These are phyloP conservation scores for Heterotis niloticus DNA, from an alignment of 2,113 vertebrate species.

Conservation along the genomic window DNA sequence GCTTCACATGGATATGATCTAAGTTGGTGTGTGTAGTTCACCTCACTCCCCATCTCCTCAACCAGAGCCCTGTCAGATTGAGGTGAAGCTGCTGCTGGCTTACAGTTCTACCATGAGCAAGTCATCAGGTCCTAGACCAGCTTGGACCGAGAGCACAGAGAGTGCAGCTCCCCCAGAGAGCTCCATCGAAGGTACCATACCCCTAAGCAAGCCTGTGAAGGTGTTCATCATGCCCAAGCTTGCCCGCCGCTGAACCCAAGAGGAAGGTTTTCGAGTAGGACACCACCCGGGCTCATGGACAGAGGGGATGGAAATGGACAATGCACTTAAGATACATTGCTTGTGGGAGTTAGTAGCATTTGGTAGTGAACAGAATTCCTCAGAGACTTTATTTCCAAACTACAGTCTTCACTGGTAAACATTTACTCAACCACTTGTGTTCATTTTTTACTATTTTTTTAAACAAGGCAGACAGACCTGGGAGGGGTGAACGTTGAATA, in stretches of 20 bases:
- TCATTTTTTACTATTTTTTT: not conserved
- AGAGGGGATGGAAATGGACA: not conserved
- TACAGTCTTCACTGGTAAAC: not conserved
- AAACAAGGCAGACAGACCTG: not conserved
- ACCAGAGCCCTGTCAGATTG: slow-evolving; percentile 89
- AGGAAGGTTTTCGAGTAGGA: not conserved
- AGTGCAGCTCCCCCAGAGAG: slow-evolving; percentile 61
- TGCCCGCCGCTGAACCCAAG: slow-evolving; percentile 68
- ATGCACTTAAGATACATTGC: too few relatives aligned
- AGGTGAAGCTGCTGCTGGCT: slow-evolving; percentile 85
- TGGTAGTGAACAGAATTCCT: not conserved
- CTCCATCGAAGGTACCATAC: slow-evolving; percentile 84
- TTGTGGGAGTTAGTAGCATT: not conserved
- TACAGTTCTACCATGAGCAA: slow-evolving; percentile 76
- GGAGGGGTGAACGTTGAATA: not conserved
- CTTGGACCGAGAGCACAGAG: slow-evolving; percentile 75
- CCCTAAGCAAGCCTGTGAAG: slow-evolving; percentile 89
- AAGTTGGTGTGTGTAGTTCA: too few relatives aligned
- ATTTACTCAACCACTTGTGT: not conserved
- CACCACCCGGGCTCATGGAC: too few relatives aligned
- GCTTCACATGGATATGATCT: too few relatives aligned
- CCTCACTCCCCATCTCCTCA: not conserved
- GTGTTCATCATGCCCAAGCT: slow-evolving; percentile 97
- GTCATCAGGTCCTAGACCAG: slow-evolving; percentile 49
- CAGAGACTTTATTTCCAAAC: not conserved